Evolutionary conservation across 2,113 vertebrate species (phyloP).

Genomic region (Microtus montanus): DNA sequence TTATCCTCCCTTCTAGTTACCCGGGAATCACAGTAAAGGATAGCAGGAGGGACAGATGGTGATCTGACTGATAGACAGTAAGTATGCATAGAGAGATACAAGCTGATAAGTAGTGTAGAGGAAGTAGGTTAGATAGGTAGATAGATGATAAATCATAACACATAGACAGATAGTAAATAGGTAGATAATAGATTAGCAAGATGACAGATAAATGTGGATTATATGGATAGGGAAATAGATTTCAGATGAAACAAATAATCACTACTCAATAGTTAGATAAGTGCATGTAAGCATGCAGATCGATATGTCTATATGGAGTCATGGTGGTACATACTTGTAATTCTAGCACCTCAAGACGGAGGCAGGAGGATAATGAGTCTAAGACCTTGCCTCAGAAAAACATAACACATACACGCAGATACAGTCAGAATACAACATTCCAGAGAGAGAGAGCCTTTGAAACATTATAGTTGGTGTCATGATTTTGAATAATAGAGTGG

Average conservation of each 20-base stretch:
- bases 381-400: not conserved
- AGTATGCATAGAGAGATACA: not conserved
- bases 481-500: no score
- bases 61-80: not conserved
- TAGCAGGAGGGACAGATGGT: not conserved
- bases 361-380: not conserved
- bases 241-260: not conserved
- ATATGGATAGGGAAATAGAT: not conserved
- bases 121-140: not conserved
- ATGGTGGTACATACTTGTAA: not conserved
- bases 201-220: no score
- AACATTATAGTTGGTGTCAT: not conserved
- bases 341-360: not conserved
- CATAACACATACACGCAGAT: not conserved
- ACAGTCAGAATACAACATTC: not conserved
- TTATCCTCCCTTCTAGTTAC: not conserved
- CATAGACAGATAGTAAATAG: not conserved
- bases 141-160: not conserved
- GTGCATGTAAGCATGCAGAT: accelerated
- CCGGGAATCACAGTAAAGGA: not conserved
- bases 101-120: not conserved
- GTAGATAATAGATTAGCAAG: not conserved
- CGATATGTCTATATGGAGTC: not conserved
- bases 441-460: not conserved
- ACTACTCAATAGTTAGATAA: not conserved